Evolutionary conservation across 2,888 invertebrate genomes (phyloP).

Genomic region (Teleiodes luculella): DNA sequence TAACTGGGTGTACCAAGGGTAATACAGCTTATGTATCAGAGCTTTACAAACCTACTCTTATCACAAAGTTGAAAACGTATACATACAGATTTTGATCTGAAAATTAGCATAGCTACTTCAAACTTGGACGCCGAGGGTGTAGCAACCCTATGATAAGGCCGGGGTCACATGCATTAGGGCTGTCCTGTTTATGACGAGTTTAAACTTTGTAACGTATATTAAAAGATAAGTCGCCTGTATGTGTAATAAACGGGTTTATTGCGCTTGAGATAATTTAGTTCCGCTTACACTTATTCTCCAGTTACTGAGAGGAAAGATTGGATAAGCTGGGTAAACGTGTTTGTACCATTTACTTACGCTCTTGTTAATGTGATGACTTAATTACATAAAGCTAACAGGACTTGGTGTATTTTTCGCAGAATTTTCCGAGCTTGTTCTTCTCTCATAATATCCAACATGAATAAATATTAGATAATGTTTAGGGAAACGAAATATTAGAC

Average conservation of each 20-base stretch:
- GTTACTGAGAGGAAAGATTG: conserved; percentile 14
- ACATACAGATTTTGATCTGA: background rate
- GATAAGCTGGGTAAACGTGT: conserved; percentile 13
- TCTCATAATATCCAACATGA: too few species aligned
- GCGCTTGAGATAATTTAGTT: conserved; percentile 38
- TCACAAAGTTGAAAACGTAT: background rate
- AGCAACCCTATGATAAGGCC: conserved; percentile 16
- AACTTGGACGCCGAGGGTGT: background rate
- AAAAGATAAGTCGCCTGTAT: conserved; percentile 23
- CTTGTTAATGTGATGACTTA: background rate
- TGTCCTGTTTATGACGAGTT: conserved; percentile 18
- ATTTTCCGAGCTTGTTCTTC: background rate
- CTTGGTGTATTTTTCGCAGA: background rate
- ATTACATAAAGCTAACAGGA: background rate
- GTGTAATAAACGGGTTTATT: conserved; percentile 30
- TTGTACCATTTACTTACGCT: background rate
- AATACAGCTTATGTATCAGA: too few species aligned
- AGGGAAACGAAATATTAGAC: too few species aligned
- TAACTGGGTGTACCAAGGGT: too few species aligned
- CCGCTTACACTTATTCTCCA: conserved; percentile 36
- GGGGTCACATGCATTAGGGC: conserved; percentile 17
- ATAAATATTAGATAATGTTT: too few species aligned
- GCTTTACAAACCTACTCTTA: background rate
- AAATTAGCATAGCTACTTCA: background rate
- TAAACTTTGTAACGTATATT: conserved; percentile 18